These are phyloP conservation scores for Proterorhinus semilunaris DNA, from an alignment of 2,113 vertebrate species.

Conservation along the genomic window DNA sequence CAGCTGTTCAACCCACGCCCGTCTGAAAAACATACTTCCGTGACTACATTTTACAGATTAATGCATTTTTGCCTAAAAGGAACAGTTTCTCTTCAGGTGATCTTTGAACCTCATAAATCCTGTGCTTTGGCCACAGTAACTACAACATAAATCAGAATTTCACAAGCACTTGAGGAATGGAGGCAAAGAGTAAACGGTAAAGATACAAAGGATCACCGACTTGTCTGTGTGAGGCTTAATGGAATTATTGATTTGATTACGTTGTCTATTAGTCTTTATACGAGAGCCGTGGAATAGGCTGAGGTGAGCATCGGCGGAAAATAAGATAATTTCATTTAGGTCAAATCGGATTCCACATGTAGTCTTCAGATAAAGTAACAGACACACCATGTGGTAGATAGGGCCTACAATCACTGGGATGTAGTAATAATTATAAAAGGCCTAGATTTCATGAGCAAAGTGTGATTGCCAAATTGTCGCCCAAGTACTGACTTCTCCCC, in stretches of 20 bases:
- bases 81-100: not conserved
- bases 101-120: not conserved
- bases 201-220: not conserved
- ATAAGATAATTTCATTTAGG: slow-evolving; percentile 29
- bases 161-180: not conserved
- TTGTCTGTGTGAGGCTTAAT: slow-evolving; percentile 2
- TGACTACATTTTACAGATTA: slow-evolving; percentile 1
- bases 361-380: slow-evolving; percentile 25
- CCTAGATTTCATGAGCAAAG: slow-evolving; percentile 4
- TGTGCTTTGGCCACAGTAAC: not conserved
- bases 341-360: slow-evolving; percentile 21
- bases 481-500: slow-evolving; percentile 24
- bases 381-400: not conserved
- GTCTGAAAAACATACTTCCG: slow-evolving; percentile 13
- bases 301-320: slow-evolving; percentile 4
- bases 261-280: slow-evolving; percentile 8
- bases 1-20: slow-evolving; percentile 11
- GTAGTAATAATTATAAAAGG: slow-evolving; percentile 14
- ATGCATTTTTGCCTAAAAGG: slow-evolving; percentile 7
- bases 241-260: not conserved
- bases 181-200: not conserved
- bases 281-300: not conserved
- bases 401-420: not conserved
- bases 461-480: slow-evolving; percentile 19
- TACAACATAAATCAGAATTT: not conserved